These are phyloP conservation scores for Masnerella sp. DNA, from an alignment of 2,888 invertebrate genomes.

Conservation along the genomic window DNA sequence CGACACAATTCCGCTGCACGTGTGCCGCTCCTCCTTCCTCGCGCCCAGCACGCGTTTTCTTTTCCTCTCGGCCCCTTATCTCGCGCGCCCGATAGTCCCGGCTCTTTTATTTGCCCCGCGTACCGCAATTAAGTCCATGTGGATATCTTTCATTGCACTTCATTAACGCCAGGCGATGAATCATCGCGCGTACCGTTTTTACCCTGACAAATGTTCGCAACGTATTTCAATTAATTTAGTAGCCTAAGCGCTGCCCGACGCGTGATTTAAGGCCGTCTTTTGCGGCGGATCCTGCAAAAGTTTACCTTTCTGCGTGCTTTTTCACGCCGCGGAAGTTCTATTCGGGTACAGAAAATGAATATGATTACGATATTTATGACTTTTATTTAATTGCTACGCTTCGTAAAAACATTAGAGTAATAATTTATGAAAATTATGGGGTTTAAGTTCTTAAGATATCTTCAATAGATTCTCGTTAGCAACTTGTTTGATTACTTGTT, in stretches of 20 bases:
- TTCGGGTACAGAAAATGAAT: no score
- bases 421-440: no score
- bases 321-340: no score
- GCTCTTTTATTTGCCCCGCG: slow-evolving; percentile 44
- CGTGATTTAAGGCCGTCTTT: slow-evolving; percentile 26
- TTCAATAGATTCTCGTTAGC: no score
- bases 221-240: slow-evolving; percentile 56
- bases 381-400: no score
- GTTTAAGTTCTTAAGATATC: no score
- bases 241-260: slow-evolving; percentile 22
- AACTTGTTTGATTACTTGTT: no score
- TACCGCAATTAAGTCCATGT: slow-evolving; percentile 48
- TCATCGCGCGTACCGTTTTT: slow-evolving; percentile 42
- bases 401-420: no score
- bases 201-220: slow-evolving; percentile 45
- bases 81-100: slow-evolving; percentile 4
- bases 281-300: slow-evolving; percentile 3
- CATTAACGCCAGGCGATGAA: slow-evolving; percentile 43
- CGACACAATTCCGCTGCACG: slow-evolving; percentile 31
- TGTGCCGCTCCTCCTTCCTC: background rate
- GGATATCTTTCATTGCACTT: slow-evolving; percentile 52
- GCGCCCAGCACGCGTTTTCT: slow-evolving; percentile 1
- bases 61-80: slow-evolving; percentile 14
- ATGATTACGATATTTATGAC: no score
- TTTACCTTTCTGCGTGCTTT: background rate